Percentiles rank a stretch among this genome's conserved stretches.
These are phyloP conservation scores for Orestias chungarensis DNA, from an alignment of 2,797 vertebrate species.

Conservation along the genomic window DNA sequence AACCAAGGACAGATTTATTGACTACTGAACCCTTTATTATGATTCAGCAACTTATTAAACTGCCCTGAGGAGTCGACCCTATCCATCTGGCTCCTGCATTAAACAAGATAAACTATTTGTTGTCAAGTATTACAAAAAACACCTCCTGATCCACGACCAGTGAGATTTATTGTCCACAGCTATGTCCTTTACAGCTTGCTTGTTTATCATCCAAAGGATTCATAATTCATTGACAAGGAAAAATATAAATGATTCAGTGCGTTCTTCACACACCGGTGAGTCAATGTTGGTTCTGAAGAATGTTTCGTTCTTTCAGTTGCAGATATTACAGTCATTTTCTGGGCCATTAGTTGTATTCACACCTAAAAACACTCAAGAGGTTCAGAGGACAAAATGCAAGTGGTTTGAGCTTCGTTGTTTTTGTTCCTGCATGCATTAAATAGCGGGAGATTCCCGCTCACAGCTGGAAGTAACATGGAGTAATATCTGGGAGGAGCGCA, in stretches of 20 bases:
- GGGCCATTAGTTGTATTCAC: neutral
- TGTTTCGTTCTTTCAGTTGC: neutral
- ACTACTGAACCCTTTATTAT: neutral
- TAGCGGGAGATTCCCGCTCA: constrained; percentile 2
- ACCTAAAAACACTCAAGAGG: neutral
- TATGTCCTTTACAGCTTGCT: neutral
- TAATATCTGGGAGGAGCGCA: neutral
- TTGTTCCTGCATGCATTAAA: neutral
- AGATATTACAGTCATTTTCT: neutral
- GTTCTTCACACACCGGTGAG: neutral
- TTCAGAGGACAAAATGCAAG: neutral
- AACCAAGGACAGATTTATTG: constrained; percentile 6
- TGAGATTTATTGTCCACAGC: constrained; percentile 14
- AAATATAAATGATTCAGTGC: constrained; percentile 20
- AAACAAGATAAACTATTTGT: constrained; percentile 5
- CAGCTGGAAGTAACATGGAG: neutral
- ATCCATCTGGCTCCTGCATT: constrained; percentile 13
- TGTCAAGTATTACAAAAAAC: constrained; percentile 1
- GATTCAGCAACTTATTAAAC: constrained; percentile 6
- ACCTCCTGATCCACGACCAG: neutral
- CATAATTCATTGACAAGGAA: constrained; percentile 26
- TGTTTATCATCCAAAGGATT: neutral
- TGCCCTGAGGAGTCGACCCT: neutral
- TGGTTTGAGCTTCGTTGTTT: neutral
- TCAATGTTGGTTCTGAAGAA: neutral